A percentile compares a stretch with the other conserved stretches of the same genome.
phyloP scores from a whole-genome alignment of 2,888 invertebrate genomes.

The Brenthis daphne region DNA sequence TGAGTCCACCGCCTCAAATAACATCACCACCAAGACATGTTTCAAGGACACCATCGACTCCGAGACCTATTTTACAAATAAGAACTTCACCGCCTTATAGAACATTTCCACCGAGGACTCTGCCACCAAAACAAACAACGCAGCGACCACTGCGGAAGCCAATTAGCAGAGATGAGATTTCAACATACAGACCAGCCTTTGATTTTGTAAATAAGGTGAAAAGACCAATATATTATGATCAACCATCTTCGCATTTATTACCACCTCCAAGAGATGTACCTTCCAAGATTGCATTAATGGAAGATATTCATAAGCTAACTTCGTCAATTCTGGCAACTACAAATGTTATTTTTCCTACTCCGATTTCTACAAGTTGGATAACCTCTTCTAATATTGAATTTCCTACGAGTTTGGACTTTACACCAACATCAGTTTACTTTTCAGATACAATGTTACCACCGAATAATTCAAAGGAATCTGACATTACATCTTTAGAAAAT shows the following conservation, averaged over 20 bases:
- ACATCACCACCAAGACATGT: conserved; percentile 57
- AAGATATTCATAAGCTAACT: conserved; percentile 49
- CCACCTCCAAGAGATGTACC: conserved; percentile 66
- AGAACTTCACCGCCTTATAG: conserved; percentile 66
- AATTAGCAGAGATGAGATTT: conserved; percentile 63
- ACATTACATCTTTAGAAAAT: conserved; percentile 53
- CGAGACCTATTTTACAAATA: conserved; percentile 58
- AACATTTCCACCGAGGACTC: conserved; percentile 63
- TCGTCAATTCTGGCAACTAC: conserved; percentile 46
- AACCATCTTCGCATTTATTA: conserved; percentile 67
- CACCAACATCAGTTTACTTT: conserved; percentile 63
- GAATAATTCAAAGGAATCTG: conserved; percentile 45
- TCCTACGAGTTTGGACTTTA: conserved; percentile 69
- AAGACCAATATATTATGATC: conserved; percentile 65
- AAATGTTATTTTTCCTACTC: conserved; percentile 70
- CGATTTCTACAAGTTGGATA: conserved; percentile 72
- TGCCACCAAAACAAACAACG: conserved; percentile 57
- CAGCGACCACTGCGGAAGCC: conserved; percentile 65
- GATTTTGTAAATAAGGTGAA: conserved; percentile 67
- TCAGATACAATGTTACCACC: conserved; percentile 54
- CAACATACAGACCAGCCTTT: conserved; percentile 71
- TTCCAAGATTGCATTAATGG: conserved; percentile 50
- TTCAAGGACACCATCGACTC: conserved; percentile 56
- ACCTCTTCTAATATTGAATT: conserved; percentile 73
- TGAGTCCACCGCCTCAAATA: conserved; percentile 78